Percentiles rank a stretch among this genome's conserved stretches.
These are phyloP conservation scores for Actinopyga echinites DNA, from an alignment of 53 echinoderm and acorn worm genomes.

Conservation along the genomic window DNA sequence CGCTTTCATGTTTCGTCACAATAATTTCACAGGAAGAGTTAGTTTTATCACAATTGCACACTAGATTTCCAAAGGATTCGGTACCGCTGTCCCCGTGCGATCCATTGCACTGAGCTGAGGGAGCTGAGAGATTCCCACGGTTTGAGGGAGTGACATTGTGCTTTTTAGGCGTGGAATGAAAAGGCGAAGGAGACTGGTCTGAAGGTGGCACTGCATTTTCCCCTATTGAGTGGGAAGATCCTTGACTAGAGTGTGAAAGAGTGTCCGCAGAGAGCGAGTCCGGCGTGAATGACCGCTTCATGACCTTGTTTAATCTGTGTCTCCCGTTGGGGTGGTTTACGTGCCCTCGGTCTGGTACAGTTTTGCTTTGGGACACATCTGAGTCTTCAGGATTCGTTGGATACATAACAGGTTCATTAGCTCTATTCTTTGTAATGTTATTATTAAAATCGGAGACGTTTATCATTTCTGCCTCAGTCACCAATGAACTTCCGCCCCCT, in stretches of 20 bases:
- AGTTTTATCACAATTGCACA: conserved; percentile 8
- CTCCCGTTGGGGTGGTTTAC: no score
- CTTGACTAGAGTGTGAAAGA: no score
- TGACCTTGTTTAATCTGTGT: no score
- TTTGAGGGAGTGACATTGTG: neutral
- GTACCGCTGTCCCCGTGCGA: neutral
- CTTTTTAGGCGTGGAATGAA: conserved; percentile 16
- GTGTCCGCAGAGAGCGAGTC: no score
- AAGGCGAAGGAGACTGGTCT: neutral
- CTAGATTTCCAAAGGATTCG: neutral
- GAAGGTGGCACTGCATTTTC: neutral
- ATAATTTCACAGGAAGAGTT: conserved; percentile 26
- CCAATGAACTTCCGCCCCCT: neutral
- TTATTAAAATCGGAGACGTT: neutral
- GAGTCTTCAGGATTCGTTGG: neutral
- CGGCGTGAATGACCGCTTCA: no score
- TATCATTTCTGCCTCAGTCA: conserved; percentile 15
- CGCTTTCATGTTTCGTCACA: conserved; percentile 31
- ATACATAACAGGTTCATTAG: neutral
- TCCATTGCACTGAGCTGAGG: neutral
- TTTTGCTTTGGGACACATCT: neutral
- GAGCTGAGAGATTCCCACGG: neutral
- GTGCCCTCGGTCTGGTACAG: neutral
- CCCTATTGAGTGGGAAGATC: neutral
- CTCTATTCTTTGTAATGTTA: neutral